phyloP scores from a whole-genome alignment of 53 echinoderm and acorn worm genomes.

The Patiria pectinifera region DNA sequence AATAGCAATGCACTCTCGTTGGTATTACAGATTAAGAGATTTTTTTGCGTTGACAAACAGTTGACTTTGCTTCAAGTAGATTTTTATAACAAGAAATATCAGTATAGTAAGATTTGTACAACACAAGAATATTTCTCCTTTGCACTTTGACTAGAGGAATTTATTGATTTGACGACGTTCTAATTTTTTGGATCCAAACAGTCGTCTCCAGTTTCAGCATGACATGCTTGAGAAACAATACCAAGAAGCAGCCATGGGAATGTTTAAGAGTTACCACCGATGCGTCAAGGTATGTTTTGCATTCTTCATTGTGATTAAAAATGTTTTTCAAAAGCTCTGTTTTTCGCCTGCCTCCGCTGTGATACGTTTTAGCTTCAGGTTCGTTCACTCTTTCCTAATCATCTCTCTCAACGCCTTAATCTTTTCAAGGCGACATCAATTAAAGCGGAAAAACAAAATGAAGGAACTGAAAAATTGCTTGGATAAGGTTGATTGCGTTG shows the following conservation, averaged over 20 bases:
- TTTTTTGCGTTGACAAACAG: neutral
- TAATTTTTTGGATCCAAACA: constrained; percentile 32
- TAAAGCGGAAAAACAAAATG: too few species aligned
- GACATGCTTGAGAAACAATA: constrained; percentile 91
- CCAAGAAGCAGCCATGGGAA: constrained; percentile 83
- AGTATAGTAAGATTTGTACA: too few species aligned
- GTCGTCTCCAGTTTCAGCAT: constrained; percentile 91
- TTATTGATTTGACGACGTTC: too few species aligned
- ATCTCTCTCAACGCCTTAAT: neutral
- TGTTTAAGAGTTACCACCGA: constrained; percentile 84
- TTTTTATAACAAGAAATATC: too few species aligned
- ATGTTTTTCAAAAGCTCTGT: too few species aligned
- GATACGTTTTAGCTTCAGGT: neutral
- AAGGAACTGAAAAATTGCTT: too few species aligned
- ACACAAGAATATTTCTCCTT: too few species aligned
- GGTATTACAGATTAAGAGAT: neutral
- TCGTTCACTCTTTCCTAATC: neutral
- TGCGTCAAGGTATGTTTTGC: constrained; percentile 60
- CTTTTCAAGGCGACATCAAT: neutral
- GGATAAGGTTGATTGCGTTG: too few species aligned
- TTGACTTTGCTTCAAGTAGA: too few species aligned
- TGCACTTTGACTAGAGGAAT: too few species aligned
- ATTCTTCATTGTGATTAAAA: neutral
- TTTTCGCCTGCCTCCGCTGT: too few species aligned
- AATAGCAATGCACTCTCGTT: too few species aligned